phyloP scores from a whole-genome alignment of 1,140 invertebrate genomes.

The Sarcophaga peregrina region DNA sequence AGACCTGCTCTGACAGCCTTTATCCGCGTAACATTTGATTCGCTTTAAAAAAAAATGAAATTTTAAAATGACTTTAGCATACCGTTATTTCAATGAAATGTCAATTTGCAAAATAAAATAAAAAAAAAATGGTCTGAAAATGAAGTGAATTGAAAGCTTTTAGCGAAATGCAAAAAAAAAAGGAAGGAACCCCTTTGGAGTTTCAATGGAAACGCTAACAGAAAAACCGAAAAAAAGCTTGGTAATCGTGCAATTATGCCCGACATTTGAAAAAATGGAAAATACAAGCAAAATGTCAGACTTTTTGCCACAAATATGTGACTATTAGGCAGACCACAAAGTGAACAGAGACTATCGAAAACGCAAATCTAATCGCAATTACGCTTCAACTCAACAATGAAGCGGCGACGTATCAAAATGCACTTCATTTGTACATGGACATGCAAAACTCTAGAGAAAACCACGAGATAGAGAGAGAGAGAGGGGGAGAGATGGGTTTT shows the following conservation, averaged over 20 bases:
- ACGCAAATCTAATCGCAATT: slow-evolving; percentile 38
- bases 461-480: no score
- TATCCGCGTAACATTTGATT: not conserved
- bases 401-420: slow-evolving; percentile 1
- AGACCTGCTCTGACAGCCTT: not conserved
- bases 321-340: not conserved
- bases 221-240: slow-evolving; percentile 1
- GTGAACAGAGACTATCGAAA: slow-evolving; percentile 30
- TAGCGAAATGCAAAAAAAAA: not conserved
- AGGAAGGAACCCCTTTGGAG: not conserved
- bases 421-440: slow-evolving; percentile 4
- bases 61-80: not conserved
- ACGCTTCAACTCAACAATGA: slow-evolving; percentile 29
- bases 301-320: not conserved
- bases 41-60: not conserved
- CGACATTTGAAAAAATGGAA: slow-evolving; percentile 35
- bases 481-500: not conserved
- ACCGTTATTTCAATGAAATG: slow-evolving; percentile 27
- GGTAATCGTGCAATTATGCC: slow-evolving; percentile 28
- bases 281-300: not conserved
- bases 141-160: not conserved
- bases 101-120: slow-evolving; percentile 30
- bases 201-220: not conserved
- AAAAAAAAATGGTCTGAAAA: not conserved
- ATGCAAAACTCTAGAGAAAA: slow-evolving; percentile 35